Percentiles rank a stretch among this genome's conserved stretches.
phyloP scores from a whole-genome alignment of 2,113 vertebrate species.

The Alosa alosa region DNA sequence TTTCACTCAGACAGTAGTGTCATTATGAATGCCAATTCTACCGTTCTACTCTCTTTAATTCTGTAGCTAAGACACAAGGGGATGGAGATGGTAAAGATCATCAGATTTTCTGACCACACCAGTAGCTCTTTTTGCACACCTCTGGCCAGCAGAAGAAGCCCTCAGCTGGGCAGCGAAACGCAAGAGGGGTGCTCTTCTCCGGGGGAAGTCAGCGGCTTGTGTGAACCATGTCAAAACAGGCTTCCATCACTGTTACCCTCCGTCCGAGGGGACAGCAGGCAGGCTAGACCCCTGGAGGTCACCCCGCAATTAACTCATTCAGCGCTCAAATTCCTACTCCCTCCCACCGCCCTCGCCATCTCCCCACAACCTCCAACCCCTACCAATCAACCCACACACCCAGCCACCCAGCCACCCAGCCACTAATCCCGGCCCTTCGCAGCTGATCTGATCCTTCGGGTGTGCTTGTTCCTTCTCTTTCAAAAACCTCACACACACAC shows the following conservation, averaged over 20 bases:
- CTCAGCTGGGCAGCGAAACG: not conserved
- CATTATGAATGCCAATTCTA: not conserved
- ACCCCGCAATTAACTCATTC: slow-evolving; percentile 71
- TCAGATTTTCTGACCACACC: not conserved
- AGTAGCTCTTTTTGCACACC: not conserved
- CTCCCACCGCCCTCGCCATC: slow-evolving; percentile 29
- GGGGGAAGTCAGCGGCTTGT: slow-evolving; percentile 54
- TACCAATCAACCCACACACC: slow-evolving; percentile 12
- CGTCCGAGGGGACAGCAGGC: slow-evolving; percentile 50
- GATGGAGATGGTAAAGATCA: not conserved
- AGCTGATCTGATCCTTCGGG: slow-evolving; percentile 23
- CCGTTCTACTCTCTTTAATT: not conserved
- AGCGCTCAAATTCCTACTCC: slow-evolving; percentile 37
- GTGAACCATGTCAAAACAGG: slow-evolving; percentile 74
- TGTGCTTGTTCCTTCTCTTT: not conserved
- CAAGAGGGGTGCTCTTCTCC: slow-evolving; percentile 28
- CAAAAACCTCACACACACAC: not conserved
- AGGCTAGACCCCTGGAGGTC: slow-evolving; percentile 58
- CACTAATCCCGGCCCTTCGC: slow-evolving; percentile 40
- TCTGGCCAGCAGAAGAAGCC: not conserved
- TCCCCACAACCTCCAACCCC: slow-evolving; percentile 27
- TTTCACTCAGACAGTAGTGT: not conserved
- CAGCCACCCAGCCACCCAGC: not conserved
- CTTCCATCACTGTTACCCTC: slow-evolving; percentile 61
- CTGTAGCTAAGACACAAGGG: not conserved